Base-by-base conservation (phyloP, 2,888 invertebrate species). In the Scotopteryx bipunctaria region DNA sequence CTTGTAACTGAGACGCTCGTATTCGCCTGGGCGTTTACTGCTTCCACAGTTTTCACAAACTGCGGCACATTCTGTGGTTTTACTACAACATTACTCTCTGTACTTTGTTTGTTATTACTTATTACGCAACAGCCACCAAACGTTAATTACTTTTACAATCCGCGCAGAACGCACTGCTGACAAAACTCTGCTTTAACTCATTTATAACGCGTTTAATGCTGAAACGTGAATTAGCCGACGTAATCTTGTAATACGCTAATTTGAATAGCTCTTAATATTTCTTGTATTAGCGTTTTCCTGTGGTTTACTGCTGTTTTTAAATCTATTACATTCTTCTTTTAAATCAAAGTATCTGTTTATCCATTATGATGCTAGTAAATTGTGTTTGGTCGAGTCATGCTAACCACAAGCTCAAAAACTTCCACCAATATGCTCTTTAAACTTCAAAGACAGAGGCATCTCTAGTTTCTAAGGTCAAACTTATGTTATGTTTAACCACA, bases 141-240 rank as follows among this genome's bases (percentile, higher is more conserved):
- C 58, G 61, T 63, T 69, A 66, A 69, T 69, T 64, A 65, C n/a
- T n/a, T n/a, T 69, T 64, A 65, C 21, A 31, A 46, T 65, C 59
- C 62, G 55, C 56, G 48, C 55, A 57, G 33, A 52, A 57, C 60
- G 64, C 66, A 63, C 60, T 64, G 68, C 66, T 76, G 75, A 78
- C 76, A 75, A 76, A 32, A 73, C 63, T 57, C 48, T 55, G 54
- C 25, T 38, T 57, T 45, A 45, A 57, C 63, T 63, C 65, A 60
- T 69, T 69, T 66, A 65, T 55, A 63, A 61, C 55, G 62, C 53
- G 62, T 64, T 67, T 66, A 61, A 47, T 56, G 64, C 51, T 66
- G 33, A 63, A 66, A 61, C 56, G 55, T 54, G 46, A 59, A 54
- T 58, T 53, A 55, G 50, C 48, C 23, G 44, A 27, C 42, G 44